Percentiles rank a stretch among this genome's conserved stretches.
Conservation (phyloP, 2,797 vertebrate genomes). For the Numenius phaeopus region DNA sequence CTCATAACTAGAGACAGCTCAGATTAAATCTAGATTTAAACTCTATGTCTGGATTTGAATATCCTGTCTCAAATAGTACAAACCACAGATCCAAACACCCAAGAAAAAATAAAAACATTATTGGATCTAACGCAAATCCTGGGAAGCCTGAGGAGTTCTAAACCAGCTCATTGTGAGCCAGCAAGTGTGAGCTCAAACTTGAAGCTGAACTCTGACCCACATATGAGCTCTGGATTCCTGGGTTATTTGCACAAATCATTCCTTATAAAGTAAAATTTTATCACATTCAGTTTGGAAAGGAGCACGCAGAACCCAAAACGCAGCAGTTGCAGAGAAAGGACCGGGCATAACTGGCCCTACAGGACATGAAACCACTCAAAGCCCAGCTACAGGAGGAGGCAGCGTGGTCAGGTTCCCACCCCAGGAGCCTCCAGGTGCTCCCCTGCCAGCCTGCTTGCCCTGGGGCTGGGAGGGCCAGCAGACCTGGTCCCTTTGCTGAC, state of each 20-base stretch:
- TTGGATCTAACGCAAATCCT: not conserved
- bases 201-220: not conserved
- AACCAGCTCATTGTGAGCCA: not conserved
- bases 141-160: not conserved
- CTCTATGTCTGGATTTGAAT: not conserved
- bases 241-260: not conserved
- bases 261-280: not conserved
- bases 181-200: not conserved
- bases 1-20: not conserved
- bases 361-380: not conserved
- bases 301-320: not conserved
- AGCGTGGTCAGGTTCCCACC: not conserved
- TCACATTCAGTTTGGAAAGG: not conserved
- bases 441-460: not conserved
- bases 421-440: not conserved
- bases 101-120: not conserved
- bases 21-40: conserved; percentile 4
- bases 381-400: not conserved
- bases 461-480: fast-evolving
- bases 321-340: not conserved
- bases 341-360: too few species aligned
- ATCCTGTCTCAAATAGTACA: not conserved
- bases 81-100: not conserved
- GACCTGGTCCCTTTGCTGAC: not conserved
- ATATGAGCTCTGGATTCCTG: not conserved